Base-by-base conservation (phyloP, 2,797 vertebrate species). In the Spea hammondii region DNA sequence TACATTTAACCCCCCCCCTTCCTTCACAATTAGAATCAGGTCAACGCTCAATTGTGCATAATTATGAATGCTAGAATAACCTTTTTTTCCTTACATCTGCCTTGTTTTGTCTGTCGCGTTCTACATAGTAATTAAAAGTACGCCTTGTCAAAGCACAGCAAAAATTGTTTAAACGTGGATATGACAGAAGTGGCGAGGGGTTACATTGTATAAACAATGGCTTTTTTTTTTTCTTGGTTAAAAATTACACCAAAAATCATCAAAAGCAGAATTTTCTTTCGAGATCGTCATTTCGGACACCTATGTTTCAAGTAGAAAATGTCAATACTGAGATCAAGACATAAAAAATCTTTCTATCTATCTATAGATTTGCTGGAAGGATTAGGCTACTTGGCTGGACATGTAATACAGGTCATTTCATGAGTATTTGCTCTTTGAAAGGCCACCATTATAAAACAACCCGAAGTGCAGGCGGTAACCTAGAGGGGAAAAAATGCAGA, bases 21-120 rank as follows among this genome's bases (percentile, higher is more conserved):
- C 59, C 62, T 12, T 6, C 72, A 74, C 32, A 14, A 81, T 77
- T 81, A 77, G n/a, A 81, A 76, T 60, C 74, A 81, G 79, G 79
- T 81, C 79, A 81, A 67, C 68, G 74, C 79, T 53, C 79, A 77
- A 72, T 72, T 81, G 79, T 77, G 76, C 54, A 67, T 0, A 66
- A 81, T 81, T 81, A 77, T 68, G 74, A 77, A 81, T 77, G 79
- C 79, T 72, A 81, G 74, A 81, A 64, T 64, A 70, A 46, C 32
- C 75, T 68, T 74, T 78, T 73, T 67, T 66, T 9, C 70, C 67
- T 72, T 77, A 53, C 79, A 81, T 76, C 79, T 81, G 79, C 53
- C 49, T 44, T 73, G 74, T 72, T 77, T 81, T 77, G 74, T 81
- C 74, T 72, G 12, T 72, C 5, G 60, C 69, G 10, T 76, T 71